phyloP scores from a whole-genome alignment of 2,113 vertebrate genomes.

The Macquaria ambigua region DNA sequence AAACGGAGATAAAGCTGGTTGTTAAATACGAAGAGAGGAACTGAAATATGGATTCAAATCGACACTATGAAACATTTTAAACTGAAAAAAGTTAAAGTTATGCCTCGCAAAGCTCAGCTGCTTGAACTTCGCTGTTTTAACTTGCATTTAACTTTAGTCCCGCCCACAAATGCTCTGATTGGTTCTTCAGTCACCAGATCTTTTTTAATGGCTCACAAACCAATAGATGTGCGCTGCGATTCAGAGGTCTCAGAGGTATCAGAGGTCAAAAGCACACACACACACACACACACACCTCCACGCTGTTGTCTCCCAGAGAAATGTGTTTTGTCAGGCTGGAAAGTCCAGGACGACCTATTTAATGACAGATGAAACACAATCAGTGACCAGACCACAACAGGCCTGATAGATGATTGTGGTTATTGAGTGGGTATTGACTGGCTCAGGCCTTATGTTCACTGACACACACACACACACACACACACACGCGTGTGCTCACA shows the following conservation, averaged over 20 bases:
- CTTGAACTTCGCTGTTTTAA: neutral
- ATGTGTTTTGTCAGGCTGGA: slow-evolving; percentile 8
- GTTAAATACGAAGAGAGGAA: neutral
- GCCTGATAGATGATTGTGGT: slow-evolving; percentile 30
- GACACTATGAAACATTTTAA: neutral
- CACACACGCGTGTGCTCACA: no score
- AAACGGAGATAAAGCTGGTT: neutral
- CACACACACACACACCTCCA: neutral
- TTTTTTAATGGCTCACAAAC: neutral
- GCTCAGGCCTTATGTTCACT: slow-evolving; percentile 4
- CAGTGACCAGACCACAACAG: slow-evolving; percentile 12
- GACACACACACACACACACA: slow-evolving; percentile 9
- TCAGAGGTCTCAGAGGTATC: neutral
- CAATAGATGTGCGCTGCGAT: no score
- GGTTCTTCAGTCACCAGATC: neutral
- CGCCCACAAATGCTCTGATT: neutral
- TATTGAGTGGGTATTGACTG: slow-evolving; percentile 47
- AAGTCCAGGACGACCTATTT: neutral
- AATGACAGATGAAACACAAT: slow-evolving; percentile 34
- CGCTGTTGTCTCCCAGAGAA: neutral
- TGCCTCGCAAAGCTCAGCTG: no score
- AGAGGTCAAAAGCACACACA: slow-evolving; percentile 3
- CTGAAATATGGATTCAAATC: neutral
- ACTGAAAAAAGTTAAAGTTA: no score
- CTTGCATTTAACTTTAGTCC: neutral